phyloP scores from a whole-genome alignment of 2,113 vertebrate genomes.

The Odontesthes bonariensis region DNA sequence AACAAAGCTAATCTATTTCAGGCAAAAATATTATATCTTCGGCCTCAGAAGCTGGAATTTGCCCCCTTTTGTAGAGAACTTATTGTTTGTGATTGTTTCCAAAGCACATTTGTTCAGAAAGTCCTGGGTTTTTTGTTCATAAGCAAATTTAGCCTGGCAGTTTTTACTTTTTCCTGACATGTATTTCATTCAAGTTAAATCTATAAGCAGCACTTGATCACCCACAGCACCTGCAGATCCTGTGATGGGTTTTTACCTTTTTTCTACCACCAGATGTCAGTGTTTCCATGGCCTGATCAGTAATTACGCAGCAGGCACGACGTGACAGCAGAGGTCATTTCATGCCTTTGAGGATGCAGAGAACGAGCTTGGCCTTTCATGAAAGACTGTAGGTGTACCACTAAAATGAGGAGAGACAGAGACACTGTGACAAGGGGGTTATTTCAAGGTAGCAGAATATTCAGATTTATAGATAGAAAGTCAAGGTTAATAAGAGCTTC shows the following conservation, averaged over 20 bases:
- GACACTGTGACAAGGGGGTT: background rate
- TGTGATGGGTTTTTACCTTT: background rate
- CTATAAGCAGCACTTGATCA: too few relatives aligned
- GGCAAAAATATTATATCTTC: too few relatives aligned
- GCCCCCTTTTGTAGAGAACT: too few relatives aligned
- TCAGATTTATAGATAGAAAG: conserved; percentile 2
- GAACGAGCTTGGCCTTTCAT: conserved; percentile 9
- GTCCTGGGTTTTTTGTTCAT: too few relatives aligned
- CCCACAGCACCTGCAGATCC: background rate
- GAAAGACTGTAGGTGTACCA: background rate
- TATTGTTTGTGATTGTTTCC: too few relatives aligned
- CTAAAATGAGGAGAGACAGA: background rate
- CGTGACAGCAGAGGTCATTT: conserved; percentile 76
- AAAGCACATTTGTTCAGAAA: too few relatives aligned
- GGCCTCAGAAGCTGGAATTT: too few relatives aligned
- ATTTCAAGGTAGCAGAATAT: background rate
- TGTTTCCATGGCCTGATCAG: conserved; percentile 31
- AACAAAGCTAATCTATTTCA: too few relatives aligned
- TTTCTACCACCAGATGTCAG: conserved; percentile 57
- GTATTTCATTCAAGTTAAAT: too few relatives aligned
- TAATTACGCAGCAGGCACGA: conserved; percentile 6
- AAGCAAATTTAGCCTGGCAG: too few relatives aligned
- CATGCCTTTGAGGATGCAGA: conserved; percentile 55
- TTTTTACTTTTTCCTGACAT: too few relatives aligned
- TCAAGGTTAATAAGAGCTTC: conserved; percentile 27